phyloP scores from a whole-genome alignment of 2,888 invertebrate species.

The Pristionchus entomophagus region DNA sequence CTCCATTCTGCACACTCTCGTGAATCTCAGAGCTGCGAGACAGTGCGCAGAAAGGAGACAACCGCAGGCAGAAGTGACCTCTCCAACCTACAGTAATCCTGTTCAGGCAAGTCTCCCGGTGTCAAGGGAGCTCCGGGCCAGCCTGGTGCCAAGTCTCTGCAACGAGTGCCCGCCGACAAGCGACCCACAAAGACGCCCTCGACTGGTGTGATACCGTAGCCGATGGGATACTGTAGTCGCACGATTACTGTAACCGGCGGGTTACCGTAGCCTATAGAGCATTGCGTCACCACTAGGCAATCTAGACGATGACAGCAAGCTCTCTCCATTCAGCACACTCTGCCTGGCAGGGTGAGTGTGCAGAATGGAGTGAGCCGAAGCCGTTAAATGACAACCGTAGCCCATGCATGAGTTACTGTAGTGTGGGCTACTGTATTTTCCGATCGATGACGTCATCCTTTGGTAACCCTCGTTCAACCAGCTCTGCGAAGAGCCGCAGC shows the following conservation, averaged over 20 bases:
- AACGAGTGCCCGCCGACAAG: slow-evolving; percentile 7
- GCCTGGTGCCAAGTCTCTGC: neutral
- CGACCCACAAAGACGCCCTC: slow-evolving; percentile 11
- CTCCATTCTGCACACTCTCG: too few species aligned
- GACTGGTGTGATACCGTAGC: neutral
- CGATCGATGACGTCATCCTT: neutral
- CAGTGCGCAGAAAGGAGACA: too few species aligned
- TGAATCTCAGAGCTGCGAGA: too few species aligned
- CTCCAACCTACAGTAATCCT: neutral
- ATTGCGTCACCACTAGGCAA: too few species aligned
- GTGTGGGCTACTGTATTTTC: too few species aligned
- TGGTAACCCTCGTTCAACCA: neutral
- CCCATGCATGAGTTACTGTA: too few species aligned
- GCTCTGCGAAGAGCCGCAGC: neutral
- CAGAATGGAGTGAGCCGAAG: too few species aligned
- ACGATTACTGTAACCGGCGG: neutral
- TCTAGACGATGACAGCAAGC: too few species aligned
- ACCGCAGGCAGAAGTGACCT: too few species aligned
- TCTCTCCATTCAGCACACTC: too few species aligned
- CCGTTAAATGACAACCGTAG: too few species aligned
- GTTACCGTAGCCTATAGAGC: neutral
- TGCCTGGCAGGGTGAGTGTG: too few species aligned
- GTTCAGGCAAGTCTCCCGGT: slow-evolving; percentile 21
- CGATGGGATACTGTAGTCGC: neutral
- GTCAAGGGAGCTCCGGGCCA: neutral